These are phyloP conservation scores for Sisor rabdophorus DNA, from an alignment of 2,113 vertebrate species.

Conservation along the genomic window DNA sequence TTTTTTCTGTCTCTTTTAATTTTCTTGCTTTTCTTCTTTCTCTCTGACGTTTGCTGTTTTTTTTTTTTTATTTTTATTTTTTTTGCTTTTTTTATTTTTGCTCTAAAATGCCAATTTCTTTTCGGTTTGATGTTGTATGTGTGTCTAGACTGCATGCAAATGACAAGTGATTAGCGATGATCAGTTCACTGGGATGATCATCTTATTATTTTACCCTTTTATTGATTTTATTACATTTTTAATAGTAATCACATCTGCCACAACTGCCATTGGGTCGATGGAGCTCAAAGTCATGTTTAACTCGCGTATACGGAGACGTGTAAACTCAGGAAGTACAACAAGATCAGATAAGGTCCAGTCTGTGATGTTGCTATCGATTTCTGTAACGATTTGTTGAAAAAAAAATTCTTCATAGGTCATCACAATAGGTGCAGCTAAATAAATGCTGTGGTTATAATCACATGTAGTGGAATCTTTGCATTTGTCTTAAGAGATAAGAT, in stretches of 20 bases:
- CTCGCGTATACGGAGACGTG: not conserved
- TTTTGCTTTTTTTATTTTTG: too few relatives aligned
- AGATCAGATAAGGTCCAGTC: not conserved
- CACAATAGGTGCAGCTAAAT: too few relatives aligned
- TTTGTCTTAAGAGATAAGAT: too few relatives aligned
- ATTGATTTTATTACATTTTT: not conserved
- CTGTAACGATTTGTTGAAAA: not conserved
- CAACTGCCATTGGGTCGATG: too few relatives aligned
- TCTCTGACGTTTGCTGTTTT: too few relatives aligned
- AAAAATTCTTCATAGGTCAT: too few relatives aligned
- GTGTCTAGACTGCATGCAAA: constrained; percentile 24
- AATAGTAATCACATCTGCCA: not conserved
- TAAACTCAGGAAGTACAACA: too few relatives aligned
- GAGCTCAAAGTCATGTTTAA: not conserved
- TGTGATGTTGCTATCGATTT: not conserved
- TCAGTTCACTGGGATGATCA: not conserved
- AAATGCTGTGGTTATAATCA: too few relatives aligned
- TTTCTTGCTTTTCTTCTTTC: too few relatives aligned
- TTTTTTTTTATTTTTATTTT: too few relatives aligned
- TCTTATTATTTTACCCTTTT: not conserved
- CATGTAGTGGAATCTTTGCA: too few relatives aligned
- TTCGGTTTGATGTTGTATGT: not conserved
- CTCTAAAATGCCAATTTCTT: too few relatives aligned
- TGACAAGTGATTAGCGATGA: not conserved
- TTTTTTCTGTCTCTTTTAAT: constrained; percentile 44